Evolutionary conservation across 2,113 vertebrate genomes (phyloP), one percentile per base, ranked within the genome.

Genomic region (Aythya baeri): DNA sequence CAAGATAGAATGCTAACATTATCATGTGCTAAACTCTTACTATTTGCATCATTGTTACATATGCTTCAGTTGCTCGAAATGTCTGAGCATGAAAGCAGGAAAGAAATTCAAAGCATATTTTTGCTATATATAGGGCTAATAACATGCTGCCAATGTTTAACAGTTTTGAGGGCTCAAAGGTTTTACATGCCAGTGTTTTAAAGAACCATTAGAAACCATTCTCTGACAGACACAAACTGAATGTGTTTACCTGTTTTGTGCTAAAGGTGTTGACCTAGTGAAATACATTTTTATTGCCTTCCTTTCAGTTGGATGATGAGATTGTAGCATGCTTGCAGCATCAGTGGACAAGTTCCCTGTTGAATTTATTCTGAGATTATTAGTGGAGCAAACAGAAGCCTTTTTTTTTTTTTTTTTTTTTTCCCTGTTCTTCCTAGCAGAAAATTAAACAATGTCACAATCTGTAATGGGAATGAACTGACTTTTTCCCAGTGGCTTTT

Each of bases 381-480:
- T 89, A 80, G 46, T 93, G 89, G 66, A 92, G 38, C 38, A 96
- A 92, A 86, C 34, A 92, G 36, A 90, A 96, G 17, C 3, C 11
- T 54, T 81, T 96, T 12, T 54, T 81, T 83, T 95, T 54, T 81
- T 83, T 83, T 96, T 54, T 78, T 86, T 95, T 44, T 81, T 86
- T 95, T 90, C 89, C 71, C 62, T 94, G 84, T 96, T 95, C 83
- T 94, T 94, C 80, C 73, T 95, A 95, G 89, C 94, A 97, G 95
- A 97, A 95, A 97, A 96, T 96, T 93, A 96, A 95, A 92, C 95
- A 94, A 88, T 91, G 85, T 94, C 85, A 91, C 31, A 85, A 70
- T 93, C 92, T 87, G 68, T 55, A 94, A 80, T 88, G 62, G 7
- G 6, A 77, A 89, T 65, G 82, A 89, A 93, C 50, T 85, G 46